A percentile compares a stretch with the other conserved stretches of the same genome.
Evolutionary conservation across 1,140 invertebrate genomes (phyloP).

Genomic region (Nasonia vitripennis): DNA sequence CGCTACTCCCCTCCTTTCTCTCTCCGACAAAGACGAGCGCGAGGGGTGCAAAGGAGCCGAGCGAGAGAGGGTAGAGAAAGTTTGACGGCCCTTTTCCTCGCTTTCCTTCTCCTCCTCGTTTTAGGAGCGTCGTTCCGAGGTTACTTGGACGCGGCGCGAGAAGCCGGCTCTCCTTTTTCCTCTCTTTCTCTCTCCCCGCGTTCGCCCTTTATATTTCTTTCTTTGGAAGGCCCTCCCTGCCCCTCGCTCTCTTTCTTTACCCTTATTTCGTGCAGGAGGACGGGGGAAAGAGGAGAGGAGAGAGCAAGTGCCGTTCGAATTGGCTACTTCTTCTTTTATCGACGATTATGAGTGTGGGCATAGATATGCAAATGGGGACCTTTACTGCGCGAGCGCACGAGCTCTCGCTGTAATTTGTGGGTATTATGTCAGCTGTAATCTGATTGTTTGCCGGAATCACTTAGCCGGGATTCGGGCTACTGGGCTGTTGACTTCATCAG

Average conservation of each 20-base stretch:
- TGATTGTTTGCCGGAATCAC: constrained; percentile 3
- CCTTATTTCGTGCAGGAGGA: constrained; percentile 4
- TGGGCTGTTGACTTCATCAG: background rate
- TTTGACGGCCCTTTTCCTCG: constrained; percentile 46
- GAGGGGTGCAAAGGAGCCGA: constrained; percentile 18
- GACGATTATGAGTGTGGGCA: constrained; percentile 2
- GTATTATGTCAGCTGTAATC: background rate
- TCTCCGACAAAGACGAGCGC: constrained; percentile 34
- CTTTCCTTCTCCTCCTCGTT: background rate
- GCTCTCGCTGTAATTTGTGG: background rate
- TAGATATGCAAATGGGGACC: constrained; percentile 1
- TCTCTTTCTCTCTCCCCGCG: background rate
- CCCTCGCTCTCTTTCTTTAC: background rate
- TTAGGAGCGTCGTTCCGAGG: background rate
- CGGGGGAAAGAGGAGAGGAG: background rate
- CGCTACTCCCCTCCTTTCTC: constrained; percentile 11
- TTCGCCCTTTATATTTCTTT: constrained; percentile 16
- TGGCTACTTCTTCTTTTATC: background rate
- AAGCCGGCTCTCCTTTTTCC: background rate
- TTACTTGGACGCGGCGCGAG: background rate
- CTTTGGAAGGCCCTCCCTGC: background rate
- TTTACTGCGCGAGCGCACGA: background rate
- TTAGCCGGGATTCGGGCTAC: background rate
- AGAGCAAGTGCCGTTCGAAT: background rate
- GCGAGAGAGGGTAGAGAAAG: constrained; percentile 31